Percentiles rank a stretch among this genome's conserved stretches.
phyloP scores from a whole-genome alignment of 2,113 vertebrate genomes.

The Anseranas semipalmata region DNA sequence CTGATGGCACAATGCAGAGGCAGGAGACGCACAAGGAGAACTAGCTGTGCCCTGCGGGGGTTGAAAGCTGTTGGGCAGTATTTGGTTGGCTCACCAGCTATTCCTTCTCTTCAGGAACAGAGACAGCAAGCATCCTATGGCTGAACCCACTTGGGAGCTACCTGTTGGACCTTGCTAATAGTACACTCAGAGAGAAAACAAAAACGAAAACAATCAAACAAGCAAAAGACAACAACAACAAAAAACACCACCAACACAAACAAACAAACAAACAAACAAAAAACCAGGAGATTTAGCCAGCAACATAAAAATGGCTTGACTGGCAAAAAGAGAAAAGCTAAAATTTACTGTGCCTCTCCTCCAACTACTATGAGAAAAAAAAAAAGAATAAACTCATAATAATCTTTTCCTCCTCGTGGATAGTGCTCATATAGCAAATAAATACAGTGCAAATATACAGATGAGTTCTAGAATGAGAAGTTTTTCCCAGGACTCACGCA shows the following conservation, averaged over 20 bases:
- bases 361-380: neutral
- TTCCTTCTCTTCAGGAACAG: rapidly evolving
- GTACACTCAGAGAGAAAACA: neutral
- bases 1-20: rapidly evolving
- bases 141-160: neutral
- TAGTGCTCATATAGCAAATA: neutral
- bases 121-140: neutral
- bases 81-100: neutral
- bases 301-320: neutral
- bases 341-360: neutral
- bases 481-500: neutral
- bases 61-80: neutral
- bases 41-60: rapidly evolving
- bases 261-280: neutral
- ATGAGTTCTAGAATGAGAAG: neutral
- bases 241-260: neutral
- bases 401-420: neutral
- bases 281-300: neutral
- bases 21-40: neutral
- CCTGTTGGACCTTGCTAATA: neutral
- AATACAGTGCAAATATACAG: neutral
- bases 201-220: neutral
- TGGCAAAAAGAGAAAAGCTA: neutral
- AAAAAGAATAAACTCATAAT: neutral
- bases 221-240: neutral